Evolutionary conservation across 2,797 vertebrate genomes (phyloP).

Genomic region (Sebastes baramenuke): DNA sequence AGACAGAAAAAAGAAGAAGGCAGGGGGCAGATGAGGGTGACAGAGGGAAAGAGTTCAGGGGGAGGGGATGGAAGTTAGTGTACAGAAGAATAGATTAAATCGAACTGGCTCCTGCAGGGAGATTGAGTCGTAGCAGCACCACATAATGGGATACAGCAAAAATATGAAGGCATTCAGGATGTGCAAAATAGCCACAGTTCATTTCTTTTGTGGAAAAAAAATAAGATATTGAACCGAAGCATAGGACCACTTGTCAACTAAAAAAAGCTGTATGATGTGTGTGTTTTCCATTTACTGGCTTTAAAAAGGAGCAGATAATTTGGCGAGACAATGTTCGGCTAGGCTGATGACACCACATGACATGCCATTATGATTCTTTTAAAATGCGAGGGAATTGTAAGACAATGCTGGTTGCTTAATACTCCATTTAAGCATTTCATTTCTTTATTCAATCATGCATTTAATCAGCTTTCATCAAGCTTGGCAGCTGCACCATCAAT

Average conservation of each 20-base stretch:
- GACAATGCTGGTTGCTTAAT: background rate
- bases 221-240: background rate
- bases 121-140: background rate
- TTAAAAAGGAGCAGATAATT: background rate
- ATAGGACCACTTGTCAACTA: too few species aligned
- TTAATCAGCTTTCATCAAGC: background rate
- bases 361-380: background rate
- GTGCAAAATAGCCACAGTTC: background rate
- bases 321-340: background rate
- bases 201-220: background rate
- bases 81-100: slow-evolving; percentile 26
- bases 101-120: slow-evolving; percentile 7
- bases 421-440: background rate
- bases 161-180: background rate
- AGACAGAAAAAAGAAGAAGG: slow-evolving; percentile 6
- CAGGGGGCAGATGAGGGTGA: background rate
- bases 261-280: background rate
- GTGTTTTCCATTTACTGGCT: background rate
- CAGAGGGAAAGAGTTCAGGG: background rate
- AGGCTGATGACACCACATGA: background rate
- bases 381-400: background rate
- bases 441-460: background rate
- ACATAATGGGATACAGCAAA: slow-evolving; percentile 9
- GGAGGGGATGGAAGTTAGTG: background rate
- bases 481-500: background rate